These are phyloP conservation scores for Sitta carolinensis DNA, from an alignment of 2,797 vertebrate genomes.

Conservation along the genomic window DNA sequence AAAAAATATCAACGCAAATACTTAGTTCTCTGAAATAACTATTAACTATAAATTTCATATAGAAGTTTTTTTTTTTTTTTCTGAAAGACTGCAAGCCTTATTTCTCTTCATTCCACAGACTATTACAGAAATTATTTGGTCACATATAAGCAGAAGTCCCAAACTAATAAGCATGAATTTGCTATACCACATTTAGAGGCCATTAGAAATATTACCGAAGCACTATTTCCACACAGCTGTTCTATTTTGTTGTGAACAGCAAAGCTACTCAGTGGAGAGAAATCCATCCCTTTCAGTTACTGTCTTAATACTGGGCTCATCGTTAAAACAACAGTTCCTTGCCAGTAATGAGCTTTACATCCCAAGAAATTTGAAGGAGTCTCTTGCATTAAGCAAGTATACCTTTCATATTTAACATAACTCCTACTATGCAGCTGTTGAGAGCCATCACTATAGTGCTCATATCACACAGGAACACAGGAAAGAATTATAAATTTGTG, in stretches of 20 bases:
- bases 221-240: background rate
- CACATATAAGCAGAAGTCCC: background rate
- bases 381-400: background rate
- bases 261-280: background rate
- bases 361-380: background rate
- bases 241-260: background rate
- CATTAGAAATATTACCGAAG: background rate
- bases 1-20: background rate
- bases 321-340: background rate
- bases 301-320: background rate
- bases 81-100: background rate
- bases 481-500: background rate
- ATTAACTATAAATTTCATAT: accelerated
- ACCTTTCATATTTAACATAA: background rate
- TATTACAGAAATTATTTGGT: background rate
- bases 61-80: background rate
- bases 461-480: accelerated
- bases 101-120: background rate
- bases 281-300: background rate
- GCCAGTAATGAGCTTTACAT: background rate
- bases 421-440: background rate
- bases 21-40: background rate
- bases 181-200: accelerated
- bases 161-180: background rate
- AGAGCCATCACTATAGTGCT: background rate